Base-by-base conservation (phyloP, 2,888 invertebrate genomes). In the Geotrupes spiniger region DNA sequence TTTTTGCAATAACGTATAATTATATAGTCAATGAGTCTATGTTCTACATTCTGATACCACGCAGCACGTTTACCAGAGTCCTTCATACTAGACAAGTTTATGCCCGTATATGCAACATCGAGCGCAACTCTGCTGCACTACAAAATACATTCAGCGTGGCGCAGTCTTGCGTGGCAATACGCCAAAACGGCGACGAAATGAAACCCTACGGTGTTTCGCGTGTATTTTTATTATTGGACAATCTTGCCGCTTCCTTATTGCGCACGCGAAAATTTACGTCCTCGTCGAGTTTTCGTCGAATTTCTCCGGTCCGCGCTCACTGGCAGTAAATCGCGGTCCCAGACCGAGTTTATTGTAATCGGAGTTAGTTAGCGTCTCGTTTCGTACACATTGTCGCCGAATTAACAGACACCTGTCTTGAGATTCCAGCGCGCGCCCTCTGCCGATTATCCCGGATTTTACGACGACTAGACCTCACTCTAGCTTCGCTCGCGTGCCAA, bases 371-470 rank as follows among this genome's bases (percentile, higher is more conserved):
- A 60, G 59, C 52, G 58, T 58, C 55, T 62, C 63, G 63, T 65
- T 21, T 63, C 63, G 64, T 65, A 65, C 65, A 66, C 67, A 65
- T 64, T 67, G 67, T 67, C 67, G 61, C 63, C 63, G 63, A 67
- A 66, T 67, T 64, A 67, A 67, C 67, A 65, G 67, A 65, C 67
- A 66, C 64, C 65, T 67, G 67, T 67, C 67, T 63, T 61, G 59
- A 37, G 59, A 63, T 58, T 57, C 63, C 70, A 69, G 53, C 56
- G 59, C 60, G 72, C 71, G 72, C 74, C 58, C 74, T 77, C 77
- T 77, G 21, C 21, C 77, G 78, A 54, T 78, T 74, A 78, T 78
- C 78, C 41, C 77, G 77, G 78, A 78, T 77, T 78, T 77, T 73
- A 73, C 75, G 73, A 73, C 71, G 75, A 46, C 37, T 55, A 53